Base-by-base conservation (phyloP, 2,888 invertebrate genomes). In the Pachliopta kotzebuea region DNA sequence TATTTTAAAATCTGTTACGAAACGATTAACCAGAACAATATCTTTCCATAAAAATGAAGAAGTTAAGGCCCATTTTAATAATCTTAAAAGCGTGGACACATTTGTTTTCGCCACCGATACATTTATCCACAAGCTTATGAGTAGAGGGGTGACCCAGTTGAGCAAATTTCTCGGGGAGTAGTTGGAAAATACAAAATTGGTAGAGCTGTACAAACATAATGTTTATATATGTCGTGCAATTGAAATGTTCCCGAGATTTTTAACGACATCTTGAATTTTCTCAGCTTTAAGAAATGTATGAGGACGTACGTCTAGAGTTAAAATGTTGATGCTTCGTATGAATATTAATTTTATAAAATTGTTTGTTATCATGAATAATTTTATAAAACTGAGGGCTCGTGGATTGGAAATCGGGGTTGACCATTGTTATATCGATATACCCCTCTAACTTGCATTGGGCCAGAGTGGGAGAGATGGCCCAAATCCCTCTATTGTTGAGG, bases 51-150 rank as follows among this genome's bases (percentile, higher is more conserved):
- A 60, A 21, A 59, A 52, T 59, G 31, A 59, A 52, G 50, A 59
- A 52, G 53, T 60, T 23, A n/a, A 24, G 42, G 37, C 60, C 42
- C 24, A 42, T 60, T 60, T 60, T 60, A 60, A 60, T 60, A 53
- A 60, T 60, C 42, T 37, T 60, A 42, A 60, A 60, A 60, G 60
- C 60, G n/a, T 18, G 42, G 3, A 4, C 60, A 42, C 37, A 60
- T n/a, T 42, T 37, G 18, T 37, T 54, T 60, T 60, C 18, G 24
- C 42, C 60, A 31, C 37, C 53, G 31, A 60, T 42, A 60, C 60
- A 54, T 60, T 60, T 42, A 54, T 54, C 37, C 8, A 53, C 52
- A n/a, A 49, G 58, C 58, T 57, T 57, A 26, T 57, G 26, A 57
- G 45, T 26, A 57, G n/a, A 45, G 23, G 9, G 42, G 54, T 20